Base-by-base conservation (phyloP, 2,888 invertebrate species). In the Metacarcinus magister region DNA sequence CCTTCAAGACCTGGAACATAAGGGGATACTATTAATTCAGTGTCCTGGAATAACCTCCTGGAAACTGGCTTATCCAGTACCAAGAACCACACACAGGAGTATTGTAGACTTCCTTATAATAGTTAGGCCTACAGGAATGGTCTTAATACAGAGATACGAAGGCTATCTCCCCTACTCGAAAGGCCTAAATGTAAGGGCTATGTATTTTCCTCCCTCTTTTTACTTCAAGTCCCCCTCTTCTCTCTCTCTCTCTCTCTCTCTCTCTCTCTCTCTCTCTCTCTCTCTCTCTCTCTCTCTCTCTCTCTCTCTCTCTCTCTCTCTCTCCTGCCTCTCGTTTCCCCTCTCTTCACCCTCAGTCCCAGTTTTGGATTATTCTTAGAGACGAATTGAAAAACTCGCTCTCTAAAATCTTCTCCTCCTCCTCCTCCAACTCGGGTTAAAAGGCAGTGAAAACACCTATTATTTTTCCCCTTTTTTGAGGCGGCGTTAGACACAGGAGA, bases 371-470 rank as follows among this genome's bases (percentile, higher is more conserved):
- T 60, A 60, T 60, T 60, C 60, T 60, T 16, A 19, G 60, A 19
- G 60, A 2, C 16, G 60, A 60, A 16, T 60, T 60, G 60, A 16
- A 60, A 19, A 19, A 23, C 23, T 5, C 67, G 19, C 67, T 67
- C 67, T 23, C 67, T 19, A n/a, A n/a, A 23, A 10, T 54, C 54
- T 54, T 16, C 54, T 54, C 54, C 3, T 13, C 8, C 54, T 54
- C 13, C 54, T 19, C 23, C 0, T 4, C 23, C 19, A 67, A 67
- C 67, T 67, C 67, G 23, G 67, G 67, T 67, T 67, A n/a, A 67
- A 23, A 67, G 67, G 67, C 67, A 67, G 67, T 67, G 67, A 67
- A 67, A 67, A 67, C 67, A 67, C n/a, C 67, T n/a, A 67, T 67
- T 67, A 67, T 67, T 67, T 67, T 67, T 32, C 13, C 28, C 82